Base-by-base conservation (phyloP, 2,797 vertebrate species). In the Loris lydekkerianus region DNA sequence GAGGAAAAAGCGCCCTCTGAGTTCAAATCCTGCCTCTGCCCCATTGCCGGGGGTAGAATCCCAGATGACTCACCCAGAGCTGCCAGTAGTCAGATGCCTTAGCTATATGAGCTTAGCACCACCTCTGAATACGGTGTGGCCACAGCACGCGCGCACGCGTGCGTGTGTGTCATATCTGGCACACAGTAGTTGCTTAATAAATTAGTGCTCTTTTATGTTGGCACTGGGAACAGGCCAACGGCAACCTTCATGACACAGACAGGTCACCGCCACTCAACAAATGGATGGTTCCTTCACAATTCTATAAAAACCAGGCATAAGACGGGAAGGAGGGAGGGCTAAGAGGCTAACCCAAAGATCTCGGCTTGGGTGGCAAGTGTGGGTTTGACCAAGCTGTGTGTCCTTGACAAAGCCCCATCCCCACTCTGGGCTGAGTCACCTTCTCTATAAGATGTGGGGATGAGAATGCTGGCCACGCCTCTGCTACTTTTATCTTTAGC, bases 1-100 rank as follows among this genome's bases (percentile, higher is more conserved):
- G 31, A 29, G 40, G 25, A 58, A 73, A 92, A 94, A 61, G 53
- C 8, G 25, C 11, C 29, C 29, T 23, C 65, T 70, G 34, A 76
- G 25, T 63, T 65, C 83, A 15, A 27, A 84, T 61, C 9, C 46
- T 69, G 72, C 61, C n/a, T 72, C 67, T 7, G 46, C 46, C 10
- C 7, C 1, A 0, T 1, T 1, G 21, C 53, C 27, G 7, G 43
- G 58, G 49, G 4, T 37, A 72, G 69, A 21, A 63, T 2, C 23
- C n/a, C 61, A 63, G 77, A 73, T 31, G 49, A 31, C 25, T 21
- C 5, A 10, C 25, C 25, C 9, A 20, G 0, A 0, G 14, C 2
- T 21, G 23, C 93, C 4, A 20, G n/a, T 1, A 25, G 40, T 43
- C 58, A 21, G 69, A 23, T 13, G 43, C 37, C 15, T 56, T 49